phyloP scores from a whole-genome alignment of 2,888 invertebrate species.

The Eupithecia exiguata region DNA sequence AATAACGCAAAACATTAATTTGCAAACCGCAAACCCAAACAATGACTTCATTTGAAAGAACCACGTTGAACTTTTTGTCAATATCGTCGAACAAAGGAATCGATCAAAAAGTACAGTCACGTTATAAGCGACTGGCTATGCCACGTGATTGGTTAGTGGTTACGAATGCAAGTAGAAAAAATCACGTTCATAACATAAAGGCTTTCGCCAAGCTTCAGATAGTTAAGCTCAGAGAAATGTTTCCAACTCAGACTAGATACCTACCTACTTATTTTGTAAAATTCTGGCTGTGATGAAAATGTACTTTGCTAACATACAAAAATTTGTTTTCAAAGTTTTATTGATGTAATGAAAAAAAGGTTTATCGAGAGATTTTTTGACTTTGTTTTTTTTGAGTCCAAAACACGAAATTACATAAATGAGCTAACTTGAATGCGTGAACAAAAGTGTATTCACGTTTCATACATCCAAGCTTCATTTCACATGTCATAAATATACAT shows the following conservation, averaged over 20 bases:
- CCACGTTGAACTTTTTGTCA: constrained; percentile 8
- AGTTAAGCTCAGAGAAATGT: not conserved
- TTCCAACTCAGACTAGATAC: not conserved
- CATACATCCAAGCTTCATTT: not conserved
- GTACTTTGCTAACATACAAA: not conserved
- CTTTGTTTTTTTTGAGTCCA: too few species aligned
- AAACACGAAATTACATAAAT: not conserved
- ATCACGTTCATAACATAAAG: not conserved
- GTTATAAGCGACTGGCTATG: constrained; percentile 14
- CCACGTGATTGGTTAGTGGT: constrained; percentile 2
- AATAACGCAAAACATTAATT: not conserved
- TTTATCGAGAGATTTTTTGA: not conserved
- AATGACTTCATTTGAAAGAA: constrained; percentile 6
- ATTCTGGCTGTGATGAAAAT: not conserved
- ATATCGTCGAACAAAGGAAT: constrained; percentile 15
- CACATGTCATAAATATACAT: too few species aligned
- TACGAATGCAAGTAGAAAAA: not conserved
- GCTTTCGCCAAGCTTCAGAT: not conserved
- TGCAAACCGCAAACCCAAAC: not conserved
- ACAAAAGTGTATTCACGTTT: not conserved
- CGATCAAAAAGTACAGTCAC: constrained; percentile 16
- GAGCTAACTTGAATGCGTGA: not conserved
- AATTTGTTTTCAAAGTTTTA: not conserved
- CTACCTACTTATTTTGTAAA: not conserved
- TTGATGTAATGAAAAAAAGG: not conserved